Conservation (phyloP, 2,113 vertebrate species). For the Zapornia atra region DNA sequence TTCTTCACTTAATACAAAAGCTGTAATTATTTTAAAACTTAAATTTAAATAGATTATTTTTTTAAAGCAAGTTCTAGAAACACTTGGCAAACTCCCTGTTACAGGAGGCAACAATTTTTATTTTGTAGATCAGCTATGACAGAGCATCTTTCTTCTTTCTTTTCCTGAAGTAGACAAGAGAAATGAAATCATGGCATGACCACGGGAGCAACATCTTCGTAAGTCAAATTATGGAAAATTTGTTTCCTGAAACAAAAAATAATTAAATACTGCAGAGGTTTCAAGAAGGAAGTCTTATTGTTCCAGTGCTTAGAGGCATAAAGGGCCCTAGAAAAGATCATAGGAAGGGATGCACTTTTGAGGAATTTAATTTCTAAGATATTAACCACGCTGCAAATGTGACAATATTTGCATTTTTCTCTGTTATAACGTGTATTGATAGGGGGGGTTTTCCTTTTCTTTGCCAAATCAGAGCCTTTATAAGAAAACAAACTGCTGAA, state of each 20-base stretch:
- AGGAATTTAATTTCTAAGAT: background rate
- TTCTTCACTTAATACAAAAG: background rate
- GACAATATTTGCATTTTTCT: background rate
- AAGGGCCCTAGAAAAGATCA: background rate
- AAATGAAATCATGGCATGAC: background rate
- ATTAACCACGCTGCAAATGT: background rate
- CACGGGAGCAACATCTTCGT: background rate
- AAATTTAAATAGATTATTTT: background rate
- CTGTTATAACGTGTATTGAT: background rate
- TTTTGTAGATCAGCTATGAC: background rate
- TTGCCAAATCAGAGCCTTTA: background rate
- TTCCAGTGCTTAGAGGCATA: background rate
- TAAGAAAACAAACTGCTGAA: background rate
- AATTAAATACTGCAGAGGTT: background rate
- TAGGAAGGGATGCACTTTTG: background rate
- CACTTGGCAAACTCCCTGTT: background rate
- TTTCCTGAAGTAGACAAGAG: slow-evolving; percentile 2
- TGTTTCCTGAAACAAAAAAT: slow-evolving; percentile 36
- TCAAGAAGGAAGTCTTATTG: background rate
- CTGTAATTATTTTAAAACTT: background rate
- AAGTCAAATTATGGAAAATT: background rate
- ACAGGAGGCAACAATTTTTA: background rate
- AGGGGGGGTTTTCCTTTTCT: background rate
- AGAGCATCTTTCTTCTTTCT: background rate
- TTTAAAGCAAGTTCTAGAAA: background rate